Base-by-base conservation (phyloP, 1,140 invertebrate species). In the Monomorium pharaonis region DNA sequence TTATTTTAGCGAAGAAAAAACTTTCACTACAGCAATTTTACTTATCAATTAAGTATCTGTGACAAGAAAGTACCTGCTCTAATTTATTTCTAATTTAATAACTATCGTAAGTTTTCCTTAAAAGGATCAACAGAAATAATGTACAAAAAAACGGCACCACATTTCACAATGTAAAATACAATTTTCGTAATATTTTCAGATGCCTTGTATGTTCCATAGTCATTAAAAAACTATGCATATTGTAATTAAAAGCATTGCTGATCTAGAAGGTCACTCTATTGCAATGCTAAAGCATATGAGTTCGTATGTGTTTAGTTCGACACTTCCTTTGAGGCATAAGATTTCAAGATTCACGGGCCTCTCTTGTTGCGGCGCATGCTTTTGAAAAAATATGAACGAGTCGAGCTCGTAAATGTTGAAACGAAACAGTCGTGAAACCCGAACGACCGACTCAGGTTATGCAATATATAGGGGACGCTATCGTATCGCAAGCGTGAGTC, bases 401-500 rank as follows among this genome's bases (percentile, higher is more conserved):
- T 49, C 30, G 30, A 27, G 49, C 56, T 89, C 80, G 56, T 85
- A 81, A 91, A 92, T 67, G 80, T 63, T 67, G 76, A 81, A 90
- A 92, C 83, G 85, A 89, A 87, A 74, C 89, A 88, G 81, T 88
- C 88, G 86, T 86, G 90, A 89, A 93, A 92, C 91, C 87, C 86
- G 92, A 93, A 93, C 92, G 90, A n/a, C n/a, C n/a, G n/a, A 92
- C 91, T 92, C 78, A 84, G 33, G 85, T 93, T 92, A 92, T 88
- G 88, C 87, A 92, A 92, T 85, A 70, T 54, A 75, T 84, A 60
- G 89, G 89, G 88, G 85, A 92, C 88, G 90, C 89, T 92, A 93
- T 93, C 92, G 89, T 93, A 93, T 93, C 92, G 87, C 87, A 67
- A 91, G 84, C 37, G 63, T 93, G 92, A 93, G 88, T 93, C 92